phyloP scores from a whole-genome alignment of 2,888 invertebrate species.

The Hylaea fasciaria region DNA sequence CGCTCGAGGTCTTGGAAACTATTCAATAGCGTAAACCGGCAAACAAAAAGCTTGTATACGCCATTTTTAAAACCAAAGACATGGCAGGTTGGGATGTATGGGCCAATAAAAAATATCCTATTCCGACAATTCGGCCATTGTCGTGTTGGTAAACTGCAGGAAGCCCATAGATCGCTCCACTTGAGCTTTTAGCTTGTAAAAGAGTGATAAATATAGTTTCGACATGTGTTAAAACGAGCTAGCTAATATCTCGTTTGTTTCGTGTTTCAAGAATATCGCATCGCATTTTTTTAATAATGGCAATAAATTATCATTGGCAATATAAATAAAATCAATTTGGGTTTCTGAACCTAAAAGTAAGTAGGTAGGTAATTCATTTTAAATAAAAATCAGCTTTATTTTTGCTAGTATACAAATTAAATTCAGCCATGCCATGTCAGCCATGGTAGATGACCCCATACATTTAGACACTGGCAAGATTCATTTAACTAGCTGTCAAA shows the following conservation, averaged over 20 bases:
- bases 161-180: slow-evolving; percentile 83
- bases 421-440: too few relatives aligned
- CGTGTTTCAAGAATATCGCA: slow-evolving; percentile 63
- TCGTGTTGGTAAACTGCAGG: slow-evolving; percentile 85
- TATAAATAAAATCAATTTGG: neutral
- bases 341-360: neutral
- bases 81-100: slow-evolving; percentile 82
- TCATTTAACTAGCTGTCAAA: too few relatives aligned
- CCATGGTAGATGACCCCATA: too few relatives aligned
- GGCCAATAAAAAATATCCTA: slow-evolving; percentile 84
- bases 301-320: neutral
- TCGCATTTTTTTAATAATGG: slow-evolving; percentile 17
- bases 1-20: slow-evolving; percentile 76
- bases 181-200: slow-evolving; percentile 81
- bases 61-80: slow-evolving; percentile 87
- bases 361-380: too few relatives aligned
- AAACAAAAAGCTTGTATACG: slow-evolving; percentile 87
- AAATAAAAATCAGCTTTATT: neutral
- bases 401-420: too few relatives aligned
- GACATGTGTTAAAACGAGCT: slow-evolving; percentile 81
- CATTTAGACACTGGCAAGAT: too few relatives aligned
- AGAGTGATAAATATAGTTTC: slow-evolving; percentile 82
- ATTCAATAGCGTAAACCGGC: slow-evolving; percentile 85
- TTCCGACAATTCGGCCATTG: slow-evolving; percentile 84
- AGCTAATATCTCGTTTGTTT: slow-evolving; percentile 63